Base-by-base conservation (phyloP, 2,888 invertebrate species). In the Hyles lineata region DNA sequence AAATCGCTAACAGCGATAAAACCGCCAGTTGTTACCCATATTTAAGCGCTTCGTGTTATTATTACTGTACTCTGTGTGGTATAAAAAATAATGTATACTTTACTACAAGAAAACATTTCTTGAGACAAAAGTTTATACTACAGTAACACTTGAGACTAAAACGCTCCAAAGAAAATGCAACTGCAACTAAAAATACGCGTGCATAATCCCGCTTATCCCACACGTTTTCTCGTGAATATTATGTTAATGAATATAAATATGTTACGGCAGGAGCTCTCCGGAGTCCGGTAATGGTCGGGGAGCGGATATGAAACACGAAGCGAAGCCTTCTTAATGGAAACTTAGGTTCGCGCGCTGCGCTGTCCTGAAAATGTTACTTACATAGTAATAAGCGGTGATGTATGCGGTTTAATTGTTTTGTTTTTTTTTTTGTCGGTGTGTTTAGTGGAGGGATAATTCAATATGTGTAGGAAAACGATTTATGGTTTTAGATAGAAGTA, bases 291-390 rank as follows among this genome's bases (percentile, higher is more conserved):
- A 71, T 71, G 71, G 60, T 32, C 50, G 71, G 15, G 32, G 15
- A 59, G 60, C 71, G 71, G 71, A 71, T 60, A 71, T 71, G 70
- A 60, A 70, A 60, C 59, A 35, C 70, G 19, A 35, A 21, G 50
- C 67, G 67, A 43, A 23, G 67, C 5, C 43, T 67, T 50, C 67
- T 67, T 67, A 67, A 67, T 67, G 67, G 67, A 50, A 67, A 67
- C 67, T 67, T 50, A 67, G 67, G 6, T 50, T 35, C 32, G 52
- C 8, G 29, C 17, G 32, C 32, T 8, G 32, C 32, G 50, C 23
- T 15, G n/a, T 3, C 15, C 43, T 11, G 43, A 4, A 32, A 9
- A 9, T 9, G 0, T 19, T 67, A 67, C 43, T 15, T 23, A 50
- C 17, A 6, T 25, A 17, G 29, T 63, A 21, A 63, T 63, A 43